phyloP scores from a whole-genome alignment of 2,113 vertebrate genomes.

The Epinephelus cyanopodus region DNA sequence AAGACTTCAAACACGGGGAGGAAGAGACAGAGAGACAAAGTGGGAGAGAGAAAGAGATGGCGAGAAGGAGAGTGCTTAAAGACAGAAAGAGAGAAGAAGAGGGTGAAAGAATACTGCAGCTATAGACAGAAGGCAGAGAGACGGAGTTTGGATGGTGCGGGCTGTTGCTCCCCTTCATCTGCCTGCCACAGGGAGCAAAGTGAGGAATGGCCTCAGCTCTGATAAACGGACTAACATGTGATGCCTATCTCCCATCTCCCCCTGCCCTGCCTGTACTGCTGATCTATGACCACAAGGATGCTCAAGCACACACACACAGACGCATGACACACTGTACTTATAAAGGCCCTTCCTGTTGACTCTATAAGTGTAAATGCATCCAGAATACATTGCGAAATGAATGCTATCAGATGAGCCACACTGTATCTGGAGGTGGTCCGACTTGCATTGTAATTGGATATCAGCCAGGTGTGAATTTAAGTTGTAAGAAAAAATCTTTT shows the following conservation, averaged over 20 bases:
- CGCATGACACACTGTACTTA: background rate
- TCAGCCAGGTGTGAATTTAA: background rate
- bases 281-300: conserved; percentile 52
- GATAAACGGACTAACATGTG: conserved; percentile 69
- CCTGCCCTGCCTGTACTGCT: conserved; percentile 17
- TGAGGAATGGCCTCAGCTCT: conserved; percentile 59
- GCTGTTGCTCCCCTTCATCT: conserved; percentile 53
- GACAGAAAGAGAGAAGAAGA: background rate
- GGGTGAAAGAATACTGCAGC: conserved; percentile 18
- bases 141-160: conserved; percentile 31
- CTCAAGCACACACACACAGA: background rate
- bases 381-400: background rate
- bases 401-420: too few relatives aligned
- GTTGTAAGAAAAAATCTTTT: background rate
- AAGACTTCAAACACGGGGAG: conserved; percentile 62
- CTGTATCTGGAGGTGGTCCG: background rate
- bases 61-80: conserved; percentile 20
- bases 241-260: conserved; percentile 50
- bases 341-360: background rate
- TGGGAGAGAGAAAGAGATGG: conserved; percentile 29
- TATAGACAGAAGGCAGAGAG: background rate
- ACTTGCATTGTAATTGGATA: background rate
- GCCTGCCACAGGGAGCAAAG: conserved; percentile 40
- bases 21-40: conserved; percentile 38
- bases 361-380: background rate